Evolutionary conservation across 2,888 invertebrate genomes (phyloP).

Genomic region (Syritta pipiens): DNA sequence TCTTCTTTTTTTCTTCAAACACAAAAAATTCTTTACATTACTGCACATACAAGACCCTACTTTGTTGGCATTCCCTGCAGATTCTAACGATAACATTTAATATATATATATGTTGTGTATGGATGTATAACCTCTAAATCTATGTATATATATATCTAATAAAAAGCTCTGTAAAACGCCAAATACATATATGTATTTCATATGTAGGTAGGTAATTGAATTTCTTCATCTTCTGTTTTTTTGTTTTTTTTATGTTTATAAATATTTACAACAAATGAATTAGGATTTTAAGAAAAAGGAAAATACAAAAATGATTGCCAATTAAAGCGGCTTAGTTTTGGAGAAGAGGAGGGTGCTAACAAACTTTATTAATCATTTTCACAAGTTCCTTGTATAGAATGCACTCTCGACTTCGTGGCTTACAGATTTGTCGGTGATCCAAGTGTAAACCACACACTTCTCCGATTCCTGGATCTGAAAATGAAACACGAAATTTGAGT

Average conservation of each 20-base stretch:
- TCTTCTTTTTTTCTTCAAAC: slow-evolving; percentile 12
- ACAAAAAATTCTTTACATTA: slow-evolving; percentile 32
- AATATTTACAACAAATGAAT: slow-evolving; percentile 51
- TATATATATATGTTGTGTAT: slow-evolving; percentile 2
- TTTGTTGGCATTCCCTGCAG: slow-evolving; percentile 35
- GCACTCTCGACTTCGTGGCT: slow-evolving; percentile 86
- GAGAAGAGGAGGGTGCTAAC: slow-evolving; percentile 71
- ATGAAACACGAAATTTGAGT: neutral
- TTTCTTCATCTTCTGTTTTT: neutral
- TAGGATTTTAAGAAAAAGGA: slow-evolving; percentile 5
- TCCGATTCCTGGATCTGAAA: slow-evolving; percentile 89
- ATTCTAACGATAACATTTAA: slow-evolving; percentile 23
- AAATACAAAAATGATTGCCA: slow-evolving; percentile 4
- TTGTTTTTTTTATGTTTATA: slow-evolving; percentile 19
- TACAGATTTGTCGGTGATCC: slow-evolving; percentile 92
- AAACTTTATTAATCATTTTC: slow-evolving; percentile 81
- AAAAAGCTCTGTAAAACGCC: slow-evolving; percentile 12
- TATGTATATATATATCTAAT: neutral
- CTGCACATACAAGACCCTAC: neutral
- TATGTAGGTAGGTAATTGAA: neutral
- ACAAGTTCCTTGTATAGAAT: slow-evolving; percentile 85
- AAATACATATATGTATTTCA: neutral
- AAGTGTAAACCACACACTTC: slow-evolving; percentile 86
- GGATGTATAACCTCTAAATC: neutral
- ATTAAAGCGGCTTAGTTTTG: neutral